Base-by-base conservation (phyloP, 35 echinoderm and acorn worm genomes). In the Lytechinus variegatus region DNA sequence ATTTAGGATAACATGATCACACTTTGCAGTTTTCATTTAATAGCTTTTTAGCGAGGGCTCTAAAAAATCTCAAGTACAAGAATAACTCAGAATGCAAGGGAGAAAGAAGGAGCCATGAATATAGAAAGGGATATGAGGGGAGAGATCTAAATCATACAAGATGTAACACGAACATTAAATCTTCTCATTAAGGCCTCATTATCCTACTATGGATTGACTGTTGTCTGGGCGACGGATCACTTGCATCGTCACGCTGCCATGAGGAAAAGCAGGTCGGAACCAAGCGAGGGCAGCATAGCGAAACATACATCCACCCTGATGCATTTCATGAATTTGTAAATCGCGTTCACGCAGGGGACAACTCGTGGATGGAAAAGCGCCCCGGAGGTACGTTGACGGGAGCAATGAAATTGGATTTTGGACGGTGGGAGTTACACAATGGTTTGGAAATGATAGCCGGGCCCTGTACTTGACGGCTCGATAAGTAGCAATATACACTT, bases 241-340 rank as follows among this genome's bases (percentile, higher is more conserved):
- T 24, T 24, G 3, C 66, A 79, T 24, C 16, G 19, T 16, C 21
- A 79, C 5, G 66, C 19, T 79, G 12, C 16, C 4, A 24, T n/a
- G 19, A 79, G 10, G 5, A 79, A 79, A 79, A 79, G 66, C 16
- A 79, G 66, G 66, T 79, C 66, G 66, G 21, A 24, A 79, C 66
- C 21, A 16, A n/a, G 14, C 66, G 5, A 79, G 66, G 66, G 66
- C 19, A 79, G 66, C 14, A 16, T 24, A 79, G 4, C 7, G 66
- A 79, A 79, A 79, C n/a, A 24, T 24, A 24, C 66, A 79, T 79
- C 5, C 21, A 79, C n/a, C 66, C 66, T 24, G 66, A 79, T 79
- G 66, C 66, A 79, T 79, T 79, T 79, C 66, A 79, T 79, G 66
- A 79, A 79, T 79, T 79, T 79, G 66, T 79, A 79, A 79, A 79